phyloP scores from a whole-genome alignment of 2,797 vertebrate species.

The Merluccius polli region DNA sequence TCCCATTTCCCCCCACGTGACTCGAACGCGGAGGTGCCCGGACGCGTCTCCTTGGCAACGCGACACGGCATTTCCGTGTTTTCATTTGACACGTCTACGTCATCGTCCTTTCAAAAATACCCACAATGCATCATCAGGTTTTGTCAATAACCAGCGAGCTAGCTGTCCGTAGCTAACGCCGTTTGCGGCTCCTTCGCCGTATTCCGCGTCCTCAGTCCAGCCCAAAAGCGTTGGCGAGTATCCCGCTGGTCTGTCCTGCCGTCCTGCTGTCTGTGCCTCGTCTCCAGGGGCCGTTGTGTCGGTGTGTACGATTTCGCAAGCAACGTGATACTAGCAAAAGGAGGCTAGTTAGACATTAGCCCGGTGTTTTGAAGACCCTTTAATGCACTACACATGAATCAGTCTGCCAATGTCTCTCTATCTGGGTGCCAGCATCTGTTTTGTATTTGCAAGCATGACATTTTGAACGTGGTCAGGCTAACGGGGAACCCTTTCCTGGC shows the following conservation, averaged over 20 bases:
- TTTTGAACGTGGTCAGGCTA: not conserved
- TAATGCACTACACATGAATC: not conserved
- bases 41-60: slow-evolving; percentile 4
- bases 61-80: slow-evolving; percentile 44
- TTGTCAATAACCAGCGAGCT: slow-evolving; percentile 9
- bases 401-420: not conserved
- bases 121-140: slow-evolving; percentile 47
- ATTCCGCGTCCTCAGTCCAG: not conserved
- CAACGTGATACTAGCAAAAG: not conserved
- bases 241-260: not conserved
- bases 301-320: slow-evolving; percentile 25
- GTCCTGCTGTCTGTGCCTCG: not conserved
- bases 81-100: slow-evolving; percentile 39
- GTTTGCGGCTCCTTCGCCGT: not conserved
- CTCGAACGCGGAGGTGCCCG: not conserved
- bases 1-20: not conserved
- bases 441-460: not conserved
- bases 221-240: not conserved
- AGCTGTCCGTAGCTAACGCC: not conserved
- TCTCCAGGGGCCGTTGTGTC: not conserved
- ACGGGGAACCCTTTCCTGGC: not conserved
- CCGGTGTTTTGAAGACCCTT: not conserved
- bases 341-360: slow-evolving; percentile 20
- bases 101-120: slow-evolving; percentile 34
- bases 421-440: not conserved